Evolutionary conservation across 1,140 invertebrate genomes (phyloP), one percentile per base, ranked within the genome.

Genomic region (Bombus balteatus): DNA sequence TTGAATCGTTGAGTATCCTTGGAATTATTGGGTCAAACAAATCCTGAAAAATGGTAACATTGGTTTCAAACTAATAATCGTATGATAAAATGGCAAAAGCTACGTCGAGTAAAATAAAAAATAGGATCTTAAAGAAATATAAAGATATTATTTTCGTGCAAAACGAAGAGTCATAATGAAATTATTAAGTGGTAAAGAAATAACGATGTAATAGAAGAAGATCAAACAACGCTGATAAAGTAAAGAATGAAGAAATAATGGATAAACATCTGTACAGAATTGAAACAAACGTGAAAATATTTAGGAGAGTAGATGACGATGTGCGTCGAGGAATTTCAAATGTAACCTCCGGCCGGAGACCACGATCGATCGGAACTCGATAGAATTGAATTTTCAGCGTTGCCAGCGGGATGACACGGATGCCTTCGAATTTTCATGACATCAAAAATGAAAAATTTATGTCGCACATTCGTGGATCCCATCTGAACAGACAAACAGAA

Each of bases 381-480:
- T 25, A 66, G 39, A 79, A 84, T 84, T 84, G 75, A 84, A 84
- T 79, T 79, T 71, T 79, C 66, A 70, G 32, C 74, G 59, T 62
- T 34, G 53, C 75, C 75, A 37, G 47, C 75, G 47, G 18, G 22
- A 9, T 41, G n/a, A 59, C n/a, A 25, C 8, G 65, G 18, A 53
- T 53, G 37, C 43, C 47, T 71, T 57, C 10, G n/a, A 71, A 59
- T 79, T 84, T 84, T 43, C 39, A 22, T 15, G 25, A 12, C 6
- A 22, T 78, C 47, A 6, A 39, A 28, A 84, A 79, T 71, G 75
- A 71, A 70, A 71, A 59, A 62, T 84, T 84, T 70, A 71, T 72
- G 34, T 43, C 43, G 4, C 13, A 1, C 57, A 32, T 22, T 37
- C 18, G 6, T 34, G 2, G 37, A 41, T n/a, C 22, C 22, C n/a